phyloP scores from a whole-genome alignment of 2,113 vertebrate genomes.

The Lipotes vexillifer region DNA sequence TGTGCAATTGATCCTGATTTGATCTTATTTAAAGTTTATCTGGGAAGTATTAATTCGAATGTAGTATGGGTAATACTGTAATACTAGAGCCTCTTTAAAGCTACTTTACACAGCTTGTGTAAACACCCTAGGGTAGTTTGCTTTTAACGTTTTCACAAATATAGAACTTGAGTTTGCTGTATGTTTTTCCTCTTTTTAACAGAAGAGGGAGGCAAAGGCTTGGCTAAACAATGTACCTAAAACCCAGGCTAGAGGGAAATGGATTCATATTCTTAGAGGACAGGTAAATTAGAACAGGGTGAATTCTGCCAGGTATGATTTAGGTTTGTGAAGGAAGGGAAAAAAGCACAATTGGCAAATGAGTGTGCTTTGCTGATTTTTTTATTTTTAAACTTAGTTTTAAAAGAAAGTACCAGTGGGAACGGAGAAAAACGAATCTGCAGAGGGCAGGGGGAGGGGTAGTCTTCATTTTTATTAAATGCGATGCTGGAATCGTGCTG shows the following conservation, averaged over 20 bases:
- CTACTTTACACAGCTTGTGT: conserved; percentile 4
- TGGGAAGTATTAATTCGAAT: conserved; percentile 55
- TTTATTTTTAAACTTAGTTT: neutral
- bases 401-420: neutral
- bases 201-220: conserved; percentile 83
- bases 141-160: neutral
- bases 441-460: neutral
- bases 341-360: neutral
- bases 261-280: neutral
- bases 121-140: conserved; percentile 6
- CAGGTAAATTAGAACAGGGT: neutral
- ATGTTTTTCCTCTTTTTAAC: conserved; percentile 60
- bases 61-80: neutral
- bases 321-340: neutral
- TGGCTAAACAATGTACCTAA: conserved; percentile 22
- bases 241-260: too few relatives aligned
- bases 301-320: neutral
- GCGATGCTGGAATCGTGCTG: neutral
- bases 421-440: neutral
- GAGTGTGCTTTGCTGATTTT: neutral
- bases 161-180: conserved; percentile 25
- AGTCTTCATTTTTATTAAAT: neutral
- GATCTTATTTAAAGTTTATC: conserved; percentile 45
- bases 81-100: neutral
- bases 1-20: conserved; percentile 48